These are phyloP conservation scores for Spheniscus humboldti DNA, from an alignment of 2,797 vertebrate genomes.

Conservation along the genomic window DNA sequence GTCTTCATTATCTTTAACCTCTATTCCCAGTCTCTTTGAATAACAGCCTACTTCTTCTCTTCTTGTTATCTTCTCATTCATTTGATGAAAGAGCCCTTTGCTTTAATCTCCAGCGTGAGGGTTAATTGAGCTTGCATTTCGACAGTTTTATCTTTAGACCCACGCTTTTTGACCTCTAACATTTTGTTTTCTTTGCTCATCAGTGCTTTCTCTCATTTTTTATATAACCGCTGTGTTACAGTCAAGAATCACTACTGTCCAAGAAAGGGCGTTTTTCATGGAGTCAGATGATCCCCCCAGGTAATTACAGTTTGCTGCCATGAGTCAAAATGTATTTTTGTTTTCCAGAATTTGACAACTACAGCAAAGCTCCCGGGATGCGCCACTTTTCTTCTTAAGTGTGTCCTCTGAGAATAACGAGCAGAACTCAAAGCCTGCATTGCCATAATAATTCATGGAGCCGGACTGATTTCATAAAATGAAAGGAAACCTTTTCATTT, in stretches of 20 bases:
- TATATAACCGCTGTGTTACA: not conserved
- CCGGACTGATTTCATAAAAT: not conserved
- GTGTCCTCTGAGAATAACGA: constrained; percentile 11
- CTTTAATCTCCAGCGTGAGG: constrained; percentile 30
- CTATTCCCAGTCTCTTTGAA: constrained; percentile 18
- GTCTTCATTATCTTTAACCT: constrained; percentile 61
- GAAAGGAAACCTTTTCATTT: constrained; percentile 11
- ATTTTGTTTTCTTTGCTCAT: constrained; percentile 34
- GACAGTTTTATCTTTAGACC: constrained; percentile 48
- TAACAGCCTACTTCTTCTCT: constrained; percentile 25
- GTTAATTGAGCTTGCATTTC: constrained; percentile 36
- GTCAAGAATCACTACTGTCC: not conserved
- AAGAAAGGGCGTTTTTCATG: not conserved
- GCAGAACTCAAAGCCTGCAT: constrained; percentile 41
- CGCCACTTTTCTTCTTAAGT: constrained; percentile 30
- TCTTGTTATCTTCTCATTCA: constrained; percentile 47
- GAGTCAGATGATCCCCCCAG: not conserved
- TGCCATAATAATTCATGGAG: constrained; percentile 21
- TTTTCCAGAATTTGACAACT: constrained; percentile 55
- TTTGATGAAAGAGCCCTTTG: constrained; percentile 50
- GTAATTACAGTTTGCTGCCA: not conserved
- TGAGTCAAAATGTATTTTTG: constrained; percentile 42
- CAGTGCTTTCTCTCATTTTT: constrained; percentile 1
- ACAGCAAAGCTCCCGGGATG: constrained; percentile 32
- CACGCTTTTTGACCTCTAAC: constrained; percentile 39